A percentile compares a stretch with the other conserved stretches of the same genome.
Conservation (phyloP, 2,888 invertebrate species). For the Scelioninae gen. 2 region DNA sequence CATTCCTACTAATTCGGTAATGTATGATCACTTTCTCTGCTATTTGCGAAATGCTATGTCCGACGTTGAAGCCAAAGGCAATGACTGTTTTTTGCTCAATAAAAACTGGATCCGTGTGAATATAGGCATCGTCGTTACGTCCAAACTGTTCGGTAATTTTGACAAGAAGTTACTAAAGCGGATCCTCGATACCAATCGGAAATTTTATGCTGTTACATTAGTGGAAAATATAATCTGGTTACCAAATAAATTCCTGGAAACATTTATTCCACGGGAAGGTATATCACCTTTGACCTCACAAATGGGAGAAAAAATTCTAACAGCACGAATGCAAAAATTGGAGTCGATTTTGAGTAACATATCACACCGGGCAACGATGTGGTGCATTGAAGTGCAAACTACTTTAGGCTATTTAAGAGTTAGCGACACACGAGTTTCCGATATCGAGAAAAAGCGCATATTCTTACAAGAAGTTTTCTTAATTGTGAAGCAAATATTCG, state of each 20-base stretch:
- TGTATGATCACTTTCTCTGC: constrained; percentile 81
- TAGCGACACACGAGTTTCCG: constrained; percentile 66
- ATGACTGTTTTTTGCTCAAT: constrained; percentile 76
- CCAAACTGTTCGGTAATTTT: constrained; percentile 84
- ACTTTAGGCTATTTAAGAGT: constrained; percentile 77
- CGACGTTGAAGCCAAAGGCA: constrained; percentile 80
- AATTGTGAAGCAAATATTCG: constrained; percentile 75
- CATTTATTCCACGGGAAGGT: constrained; percentile 78
- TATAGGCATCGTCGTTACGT: constrained; percentile 81
- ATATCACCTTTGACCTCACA: constrained; percentile 62
- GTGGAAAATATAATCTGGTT: constrained; percentile 90
- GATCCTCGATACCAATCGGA: constrained; percentile 85
- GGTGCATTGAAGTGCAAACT: constrained; percentile 74
- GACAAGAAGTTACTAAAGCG: constrained; percentile 87
- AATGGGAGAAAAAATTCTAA: constrained; percentile 70
- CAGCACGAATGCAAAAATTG: constrained; percentile 65
- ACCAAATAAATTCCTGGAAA: constrained; percentile 87
- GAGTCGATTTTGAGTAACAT: constrained; percentile 74
- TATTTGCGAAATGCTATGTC: constrained; percentile 80
- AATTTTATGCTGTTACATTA: constrained; percentile 87
- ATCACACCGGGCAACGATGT: constrained; percentile 76
- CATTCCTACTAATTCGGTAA: constrained; percentile 76
- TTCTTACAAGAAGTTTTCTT: constrained; percentile 78
- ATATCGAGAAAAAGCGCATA: constrained; percentile 73
- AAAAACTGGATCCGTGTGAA: constrained; percentile 82